Percentiles rank a stretch among this genome's conserved stretches.
phyloP scores from a whole-genome alignment of 2,113 vertebrate genomes.

The Phaethornis superciliosus region DNA sequence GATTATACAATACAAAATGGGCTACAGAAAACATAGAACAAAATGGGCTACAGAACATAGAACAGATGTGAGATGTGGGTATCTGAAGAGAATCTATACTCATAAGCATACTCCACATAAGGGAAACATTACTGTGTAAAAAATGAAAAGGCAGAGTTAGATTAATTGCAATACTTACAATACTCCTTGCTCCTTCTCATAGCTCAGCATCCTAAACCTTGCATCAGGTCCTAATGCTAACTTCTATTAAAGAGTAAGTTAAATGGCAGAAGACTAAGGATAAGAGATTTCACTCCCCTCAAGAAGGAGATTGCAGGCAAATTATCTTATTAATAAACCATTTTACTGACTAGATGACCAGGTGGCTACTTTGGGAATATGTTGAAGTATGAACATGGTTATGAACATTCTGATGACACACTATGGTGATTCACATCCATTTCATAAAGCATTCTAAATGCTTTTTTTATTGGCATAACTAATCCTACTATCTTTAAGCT shows the following conservation, averaged over 20 bases:
- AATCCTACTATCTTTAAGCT: background rate
- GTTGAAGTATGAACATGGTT: background rate
- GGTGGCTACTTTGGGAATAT: background rate
- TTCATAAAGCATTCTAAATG: background rate
- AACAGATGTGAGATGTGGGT: background rate
- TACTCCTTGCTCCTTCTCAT: background rate
- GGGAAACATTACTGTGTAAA: background rate
- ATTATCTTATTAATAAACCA: background rate
- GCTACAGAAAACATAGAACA: background rate
- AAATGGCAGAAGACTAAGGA: background rate
- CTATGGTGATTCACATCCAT: background rate
- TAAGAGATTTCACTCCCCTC: background rate
- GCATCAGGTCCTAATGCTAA: background rate
- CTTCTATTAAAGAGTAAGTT: background rate
- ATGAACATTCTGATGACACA: background rate
- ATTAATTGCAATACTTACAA: background rate
- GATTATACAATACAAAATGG: background rate
- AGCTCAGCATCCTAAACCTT: background rate
- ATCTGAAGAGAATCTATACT: background rate
- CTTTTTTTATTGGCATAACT: background rate
- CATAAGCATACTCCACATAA: background rate
- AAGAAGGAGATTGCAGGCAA: background rate
- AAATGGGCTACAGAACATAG: background rate
- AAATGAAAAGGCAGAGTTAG: background rate
- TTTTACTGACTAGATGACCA: background rate